Base-by-base conservation (phyloP, 2,113 vertebrate species). In the Cyprinodon brontotheroides region DNA sequence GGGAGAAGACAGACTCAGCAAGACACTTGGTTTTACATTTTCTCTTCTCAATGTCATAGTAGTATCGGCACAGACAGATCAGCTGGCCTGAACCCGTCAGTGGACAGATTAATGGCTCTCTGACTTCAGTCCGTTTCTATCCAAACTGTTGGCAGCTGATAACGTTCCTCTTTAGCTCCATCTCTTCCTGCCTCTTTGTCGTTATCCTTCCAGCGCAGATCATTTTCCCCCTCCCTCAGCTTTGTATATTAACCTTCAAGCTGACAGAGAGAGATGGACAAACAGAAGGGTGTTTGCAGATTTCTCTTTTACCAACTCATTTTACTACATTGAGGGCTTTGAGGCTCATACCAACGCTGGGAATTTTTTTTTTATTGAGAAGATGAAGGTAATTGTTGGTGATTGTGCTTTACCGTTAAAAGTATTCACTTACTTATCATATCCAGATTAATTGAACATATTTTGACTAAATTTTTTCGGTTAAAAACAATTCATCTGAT, bases 21-120 rank as follows among this genome's bases (percentile, higher is more conserved):
- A 75, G 79, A 70, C 69, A 78, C 75, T 41, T 37, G 65, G 59
- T 61, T 89, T 84, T 68, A 85, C 73, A 74, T 80, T 84, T 83
- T 86, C 70, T 79, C 80, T 81, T 65, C 80, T 70, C 1, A 4
- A 79, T 70, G 79, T 75, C 81, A 74, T 57, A 38, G 76, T 80
- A 72, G 65, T 79, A 91, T 90, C 89, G 67, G 74, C 74, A 78
- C 41, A 79, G 68, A 22, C 77, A 75, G 68, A 90, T 92, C 84
- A 86, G 77, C 76, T 86, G 91, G 84, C 87, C 91, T 88, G 87
- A 92, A 92, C 92, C 90, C 72, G 89, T 93, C 91, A 90, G 53
- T 6, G 17, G 60, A 72, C 72, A 89, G 90, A 94, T 92, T 89
- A 92, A 93, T 89, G 84, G 39, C 74, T 72, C 11, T 22, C 63